Conservation (phyloP, 2,888 invertebrate genomes). For the Allygus modestus region DNA sequence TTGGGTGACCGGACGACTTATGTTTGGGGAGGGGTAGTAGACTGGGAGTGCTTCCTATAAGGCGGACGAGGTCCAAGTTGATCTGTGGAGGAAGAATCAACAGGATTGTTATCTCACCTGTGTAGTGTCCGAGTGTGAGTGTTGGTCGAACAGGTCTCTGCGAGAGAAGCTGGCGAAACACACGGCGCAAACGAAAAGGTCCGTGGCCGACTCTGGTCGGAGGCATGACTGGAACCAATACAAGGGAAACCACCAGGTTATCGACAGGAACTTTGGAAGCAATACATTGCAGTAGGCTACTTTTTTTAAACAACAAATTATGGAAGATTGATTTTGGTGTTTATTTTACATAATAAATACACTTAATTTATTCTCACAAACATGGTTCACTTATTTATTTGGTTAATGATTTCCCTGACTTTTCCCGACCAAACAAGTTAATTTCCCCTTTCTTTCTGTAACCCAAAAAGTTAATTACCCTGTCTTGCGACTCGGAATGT, state of each 20-base stretch:
- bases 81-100: constrained; percentile 23
- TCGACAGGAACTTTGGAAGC: not conserved
- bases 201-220: not conserved
- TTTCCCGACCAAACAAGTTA: too few species aligned
- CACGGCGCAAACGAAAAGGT: constrained; percentile 40
- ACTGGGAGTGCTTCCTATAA: constrained; percentile 79
- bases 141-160: constrained; percentile 42
- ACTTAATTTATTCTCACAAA: too few species aligned
- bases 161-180: constrained; percentile 47
- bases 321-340: too few species aligned
- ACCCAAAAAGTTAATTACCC: too few species aligned
- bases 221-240: not conserved
- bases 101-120: not conserved
- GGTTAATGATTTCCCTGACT: too few species aligned
- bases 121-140: constrained; percentile 23
- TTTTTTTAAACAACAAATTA: not conserved
- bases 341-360: too few species aligned
- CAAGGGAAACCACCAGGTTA: too few species aligned
- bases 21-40: constrained; percentile 83
- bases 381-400: too few species aligned
- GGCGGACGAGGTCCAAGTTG: too few species aligned
- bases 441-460: too few species aligned
- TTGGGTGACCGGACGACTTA: constrained; percentile 80
- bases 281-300: not conserved
- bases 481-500: too few species aligned